These are phyloP conservation scores for Drosophila longiperda DNA, from an alignment of 2,888 invertebrate genomes.

Conservation along the genomic window DNA sequence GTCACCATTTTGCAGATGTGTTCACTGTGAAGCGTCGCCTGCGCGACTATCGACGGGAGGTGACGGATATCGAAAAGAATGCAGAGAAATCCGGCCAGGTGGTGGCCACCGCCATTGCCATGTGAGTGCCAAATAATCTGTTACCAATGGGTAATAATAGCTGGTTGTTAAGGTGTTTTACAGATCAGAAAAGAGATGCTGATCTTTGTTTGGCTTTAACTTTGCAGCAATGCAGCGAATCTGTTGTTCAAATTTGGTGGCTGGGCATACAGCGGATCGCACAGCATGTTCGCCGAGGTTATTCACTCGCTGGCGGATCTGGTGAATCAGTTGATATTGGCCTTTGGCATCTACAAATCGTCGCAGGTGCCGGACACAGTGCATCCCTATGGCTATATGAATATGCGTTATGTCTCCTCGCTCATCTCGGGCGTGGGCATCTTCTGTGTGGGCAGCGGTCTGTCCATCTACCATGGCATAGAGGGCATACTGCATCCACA, in stretches of 20 bases:
- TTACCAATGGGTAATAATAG: background rate
- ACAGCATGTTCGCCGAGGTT: slow-evolving; percentile 98
- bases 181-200: background rate
- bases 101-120: slow-evolving; percentile 95
- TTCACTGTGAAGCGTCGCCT: slow-evolving; percentile 94
- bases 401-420: slow-evolving; percentile 98
- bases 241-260: slow-evolving; percentile 95
- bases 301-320: slow-evolving; percentile 98
- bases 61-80: slow-evolving; percentile 85
- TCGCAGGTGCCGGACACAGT: slow-evolving; percentile 93
- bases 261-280: slow-evolving; percentile 97
- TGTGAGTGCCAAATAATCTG: slow-evolving; percentile 88
- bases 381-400: slow-evolving; percentile 97
- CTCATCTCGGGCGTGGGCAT: slow-evolving; percentile 99
- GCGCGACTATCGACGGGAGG: slow-evolving; percentile 92
- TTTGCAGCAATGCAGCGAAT: slow-evolving; percentile 93
- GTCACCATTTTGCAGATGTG: slow-evolving; percentile 87
- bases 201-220: background rate
- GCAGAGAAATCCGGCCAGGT: slow-evolving; percentile 93
- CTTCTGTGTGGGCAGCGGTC: slow-evolving; percentile 98
- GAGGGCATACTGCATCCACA: slow-evolving; percentile 94
- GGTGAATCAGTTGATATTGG: slow-evolving; percentile 96
- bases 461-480: slow-evolving; percentile 98
- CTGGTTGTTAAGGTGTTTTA: background rate
- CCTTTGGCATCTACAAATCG: slow-evolving; percentile 98